These are phyloP conservation scores for Scolopax bukidnonensis DNA, from an alignment of 2,797 vertebrate genomes.

Conservation along the genomic window DNA sequence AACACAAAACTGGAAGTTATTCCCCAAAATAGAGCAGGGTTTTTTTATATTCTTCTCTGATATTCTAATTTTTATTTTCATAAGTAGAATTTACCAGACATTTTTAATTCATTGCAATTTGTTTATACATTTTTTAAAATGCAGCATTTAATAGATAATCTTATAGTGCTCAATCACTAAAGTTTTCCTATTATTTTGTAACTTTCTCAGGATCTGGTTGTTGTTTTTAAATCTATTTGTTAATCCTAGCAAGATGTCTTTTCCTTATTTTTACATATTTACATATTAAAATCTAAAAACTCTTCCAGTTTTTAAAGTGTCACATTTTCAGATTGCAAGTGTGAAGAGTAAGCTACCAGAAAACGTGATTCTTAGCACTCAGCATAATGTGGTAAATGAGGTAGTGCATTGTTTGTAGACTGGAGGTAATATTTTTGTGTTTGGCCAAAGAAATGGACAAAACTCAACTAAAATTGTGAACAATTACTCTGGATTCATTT, in stretches of 20 bases:
- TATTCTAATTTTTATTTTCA: background rate
- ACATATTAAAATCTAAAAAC: background rate
- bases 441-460: background rate
- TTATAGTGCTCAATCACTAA: background rate
- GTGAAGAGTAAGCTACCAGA: background rate
- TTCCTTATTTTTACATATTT: background rate
- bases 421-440: background rate
- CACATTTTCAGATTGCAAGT: background rate
- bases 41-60: background rate
- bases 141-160: background rate
- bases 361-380: background rate
- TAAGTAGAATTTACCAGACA: background rate
- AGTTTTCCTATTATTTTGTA: background rate
- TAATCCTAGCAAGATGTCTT: background rate
- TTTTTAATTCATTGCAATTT: background rate
- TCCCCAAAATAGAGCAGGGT: background rate
- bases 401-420: background rate
- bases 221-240: background rate
- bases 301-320: background rate
- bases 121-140: background rate
- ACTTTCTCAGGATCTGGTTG: background rate
- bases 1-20: background rate
- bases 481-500: background rate
- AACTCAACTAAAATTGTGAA: background rate
- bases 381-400: fast-evolving